These are phyloP conservation scores for Synanthedon formicaeformis DNA, from an alignment of 2,888 invertebrate genomes.

Conservation along the genomic window DNA sequence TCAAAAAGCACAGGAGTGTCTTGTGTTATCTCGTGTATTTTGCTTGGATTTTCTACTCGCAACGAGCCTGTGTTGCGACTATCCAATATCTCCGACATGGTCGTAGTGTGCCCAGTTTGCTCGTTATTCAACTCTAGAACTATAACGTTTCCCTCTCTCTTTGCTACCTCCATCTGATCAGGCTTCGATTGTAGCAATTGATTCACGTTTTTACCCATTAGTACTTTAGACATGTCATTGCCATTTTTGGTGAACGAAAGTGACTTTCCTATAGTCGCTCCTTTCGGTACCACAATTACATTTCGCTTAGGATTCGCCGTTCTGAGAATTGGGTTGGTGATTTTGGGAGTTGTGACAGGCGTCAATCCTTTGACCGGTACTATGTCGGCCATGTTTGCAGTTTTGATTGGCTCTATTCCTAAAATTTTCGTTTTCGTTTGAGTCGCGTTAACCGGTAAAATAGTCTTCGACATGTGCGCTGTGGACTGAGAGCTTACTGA, in stretches of 20 bases:
- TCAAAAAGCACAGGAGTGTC: constrained; percentile 70
- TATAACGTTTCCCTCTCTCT: constrained; percentile 55
- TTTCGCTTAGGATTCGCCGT: constrained; percentile 65
- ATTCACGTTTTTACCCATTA: constrained; percentile 65
- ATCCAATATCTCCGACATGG: constrained; percentile 60
- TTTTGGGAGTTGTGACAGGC: constrained; percentile 46
- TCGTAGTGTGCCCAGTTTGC: constrained; percentile 52
- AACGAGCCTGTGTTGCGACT: constrained; percentile 29
- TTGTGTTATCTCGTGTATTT: constrained; percentile 50
- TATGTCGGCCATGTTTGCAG: constrained; percentile 59
- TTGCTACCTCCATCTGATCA: constrained; percentile 41
- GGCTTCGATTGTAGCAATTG: constrained; percentile 53
- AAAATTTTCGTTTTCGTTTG: constrained; percentile 40
- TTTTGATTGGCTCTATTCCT: constrained; percentile 37
- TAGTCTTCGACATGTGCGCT: constrained; percentile 24
- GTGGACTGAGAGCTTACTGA: constrained; percentile 51
- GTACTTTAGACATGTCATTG: constrained; percentile 62
- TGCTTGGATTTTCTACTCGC: constrained; percentile 27
- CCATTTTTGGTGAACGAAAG: constrained; percentile 58
- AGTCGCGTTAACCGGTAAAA: constrained; percentile 6
- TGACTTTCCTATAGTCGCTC: constrained; percentile 61
- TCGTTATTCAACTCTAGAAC: constrained; percentile 62
- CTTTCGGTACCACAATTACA: constrained; percentile 73
- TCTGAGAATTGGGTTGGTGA: constrained; percentile 53
- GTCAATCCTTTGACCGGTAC: constrained; percentile 55